Conservation (phyloP, 2,888 invertebrate species). For the Galerucella nymphaeae region DNA sequence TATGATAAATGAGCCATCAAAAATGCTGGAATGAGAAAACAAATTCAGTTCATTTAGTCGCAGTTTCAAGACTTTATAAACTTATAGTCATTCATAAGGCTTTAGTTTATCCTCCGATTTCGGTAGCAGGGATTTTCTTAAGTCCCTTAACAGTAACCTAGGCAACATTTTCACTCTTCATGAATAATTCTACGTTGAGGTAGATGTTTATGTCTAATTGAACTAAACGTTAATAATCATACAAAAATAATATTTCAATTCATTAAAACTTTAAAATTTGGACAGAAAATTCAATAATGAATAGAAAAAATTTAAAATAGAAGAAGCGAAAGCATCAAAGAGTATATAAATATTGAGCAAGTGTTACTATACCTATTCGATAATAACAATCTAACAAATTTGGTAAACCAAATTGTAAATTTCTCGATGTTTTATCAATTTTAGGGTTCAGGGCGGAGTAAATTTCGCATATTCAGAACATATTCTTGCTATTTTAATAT, state of each 20-base stretch:
- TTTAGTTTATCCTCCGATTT: slow-evolving; percentile 51
- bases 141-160: slow-evolving; percentile 47
- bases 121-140: slow-evolving; percentile 40
- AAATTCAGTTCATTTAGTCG: slow-evolving; percentile 41
- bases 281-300: too few relatives aligned
- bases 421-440: slow-evolving; percentile 43
- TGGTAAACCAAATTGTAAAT: neutral
- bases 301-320: too few relatives aligned
- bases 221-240: slow-evolving; percentile 1
- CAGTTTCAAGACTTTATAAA: slow-evolving; percentile 46
- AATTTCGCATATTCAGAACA: slow-evolving; percentile 48
- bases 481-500: slow-evolving; percentile 36
- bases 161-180: slow-evolving; percentile 41
- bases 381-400: neutral
- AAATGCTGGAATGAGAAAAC: slow-evolving; percentile 28
- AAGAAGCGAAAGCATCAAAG: too few relatives aligned
- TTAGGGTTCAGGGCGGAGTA: slow-evolving; percentile 47
- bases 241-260: neutral
- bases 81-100: slow-evolving; percentile 54
- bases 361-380: too few relatives aligned
- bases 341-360: too few relatives aligned
- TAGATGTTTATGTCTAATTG: slow-evolving; percentile 34
- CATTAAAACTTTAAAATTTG: too few relatives aligned
- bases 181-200: slow-evolving; percentile 41
- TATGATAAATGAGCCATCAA: slow-evolving; percentile 19